Evolutionary conservation across 2,888 invertebrate species (phyloP).

Genomic region (Heteropelma amictum): DNA sequence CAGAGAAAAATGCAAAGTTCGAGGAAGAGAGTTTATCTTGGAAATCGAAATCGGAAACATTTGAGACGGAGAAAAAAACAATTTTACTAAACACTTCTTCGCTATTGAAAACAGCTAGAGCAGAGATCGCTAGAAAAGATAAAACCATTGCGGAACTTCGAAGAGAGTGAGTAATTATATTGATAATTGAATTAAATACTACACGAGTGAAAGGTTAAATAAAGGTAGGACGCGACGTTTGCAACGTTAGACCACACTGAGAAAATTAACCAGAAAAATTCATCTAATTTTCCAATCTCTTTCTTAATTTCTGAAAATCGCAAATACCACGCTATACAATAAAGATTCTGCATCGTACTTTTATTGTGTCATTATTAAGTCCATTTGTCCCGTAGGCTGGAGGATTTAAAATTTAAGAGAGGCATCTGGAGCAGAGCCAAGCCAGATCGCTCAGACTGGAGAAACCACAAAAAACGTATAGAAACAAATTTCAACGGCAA

Average conservation of each 20-base stretch:
- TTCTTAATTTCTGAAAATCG: no score
- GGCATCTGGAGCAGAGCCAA: slow-evolving; percentile 17
- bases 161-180: slow-evolving; percentile 66
- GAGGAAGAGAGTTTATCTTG: slow-evolving; percentile 65
- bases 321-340: background rate
- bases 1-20: slow-evolving; percentile 59
- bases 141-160: slow-evolving; percentile 77
- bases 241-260: no score
- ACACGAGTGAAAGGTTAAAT: no score
- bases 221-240: no score
- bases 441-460: background rate
- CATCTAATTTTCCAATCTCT: background rate
- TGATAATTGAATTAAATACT: background rate
- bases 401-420: slow-evolving; percentile 72
- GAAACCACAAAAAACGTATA: background rate
- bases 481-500: background rate
- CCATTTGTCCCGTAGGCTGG: slow-evolving; percentile 64
- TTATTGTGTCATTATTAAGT: no score
- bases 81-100: slow-evolving; percentile 78
- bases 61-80: slow-evolving; percentile 66
- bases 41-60: slow-evolving; percentile 21
- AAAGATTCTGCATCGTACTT: no score
- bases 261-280: background rate
- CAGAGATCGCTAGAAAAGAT: slow-evolving; percentile 79
- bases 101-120: slow-evolving; percentile 78